These are phyloP conservation scores for Alligator mississippiensis DNA, from an alignment of 2,113 vertebrate species.

Conservation along the genomic window DNA sequence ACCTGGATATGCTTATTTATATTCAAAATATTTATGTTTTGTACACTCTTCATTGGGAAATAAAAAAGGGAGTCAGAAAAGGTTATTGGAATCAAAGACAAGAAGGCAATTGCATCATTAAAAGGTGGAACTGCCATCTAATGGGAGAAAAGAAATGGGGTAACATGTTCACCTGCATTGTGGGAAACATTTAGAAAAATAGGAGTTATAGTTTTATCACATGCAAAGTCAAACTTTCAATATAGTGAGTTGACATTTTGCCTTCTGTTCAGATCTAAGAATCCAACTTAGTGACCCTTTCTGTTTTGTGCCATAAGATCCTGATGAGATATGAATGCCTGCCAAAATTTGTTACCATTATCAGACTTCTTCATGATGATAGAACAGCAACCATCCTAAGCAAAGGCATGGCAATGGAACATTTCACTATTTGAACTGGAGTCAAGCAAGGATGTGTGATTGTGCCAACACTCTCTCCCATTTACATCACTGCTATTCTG, in stretches of 20 bases:
- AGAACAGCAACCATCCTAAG: background rate
- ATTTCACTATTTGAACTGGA: no score
- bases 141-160: background rate
- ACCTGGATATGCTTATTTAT: background rate
- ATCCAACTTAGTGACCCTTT: background rate
- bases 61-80: background rate
- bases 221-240: background rate
- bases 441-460: no score
- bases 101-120: background rate
- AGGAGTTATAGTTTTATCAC: background rate
- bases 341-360: no score
- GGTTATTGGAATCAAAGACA: background rate
- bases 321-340: no score
- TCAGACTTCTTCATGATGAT: background rate
- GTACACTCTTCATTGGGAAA: background rate
- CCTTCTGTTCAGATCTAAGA: conserved; percentile 7
- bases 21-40: background rate
- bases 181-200: fast-evolving
- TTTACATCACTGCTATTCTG: no score
- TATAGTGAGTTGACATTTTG: background rate
- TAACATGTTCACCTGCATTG: fast-evolving
- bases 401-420: no score
- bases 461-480: no score
- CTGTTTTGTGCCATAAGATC: background rate
- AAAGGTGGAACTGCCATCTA: background rate